A percentile compares a stretch with the other conserved stretches of the same genome.
phyloP scores from a whole-genome alignment of 2,797 vertebrate species.

The Hoplostethus mediterraneus region DNA sequence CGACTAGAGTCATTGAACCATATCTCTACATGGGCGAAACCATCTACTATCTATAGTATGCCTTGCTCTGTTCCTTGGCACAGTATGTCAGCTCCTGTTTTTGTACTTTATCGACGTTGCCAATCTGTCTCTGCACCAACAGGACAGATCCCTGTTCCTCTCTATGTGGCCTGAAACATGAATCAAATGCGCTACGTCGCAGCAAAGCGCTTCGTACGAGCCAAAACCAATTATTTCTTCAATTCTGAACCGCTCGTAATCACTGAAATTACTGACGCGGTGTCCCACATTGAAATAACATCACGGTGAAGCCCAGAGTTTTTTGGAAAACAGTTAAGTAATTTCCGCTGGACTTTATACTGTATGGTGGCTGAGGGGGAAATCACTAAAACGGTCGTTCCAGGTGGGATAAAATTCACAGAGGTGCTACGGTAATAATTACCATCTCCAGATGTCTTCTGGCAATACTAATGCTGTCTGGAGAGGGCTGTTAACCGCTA shows the following conservation, averaged over 20 bases:
- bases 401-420: conserved; percentile 53
- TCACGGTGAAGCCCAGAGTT: conserved; percentile 26
- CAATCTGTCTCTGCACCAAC: conserved; percentile 20
- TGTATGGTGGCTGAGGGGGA: conserved; percentile 6
- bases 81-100: background rate
- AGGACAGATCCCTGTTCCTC: conserved; percentile 28
- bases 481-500: conserved; percentile 69
- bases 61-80: background rate
- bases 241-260: conserved; percentile 36
- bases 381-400: conserved; percentile 59
- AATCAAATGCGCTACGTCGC: conserved; percentile 26
- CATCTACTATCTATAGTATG: background rate
- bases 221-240: conserved; percentile 58
- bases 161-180: conserved; percentile 1
- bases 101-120: background rate
- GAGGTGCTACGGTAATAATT: conserved; percentile 68
- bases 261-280: conserved; percentile 34
- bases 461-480: conserved; percentile 61
- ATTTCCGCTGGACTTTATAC: conserved; percentile 58
- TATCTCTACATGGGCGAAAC: background rate
- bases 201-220: conserved; percentile 38
- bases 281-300: conserved; percentile 36
- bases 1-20: background rate
- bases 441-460: conserved; percentile 62
- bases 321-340: conserved; percentile 33